Conservation (phyloP, 2,113 vertebrate genomes). For the Bubo bubo region DNA sequence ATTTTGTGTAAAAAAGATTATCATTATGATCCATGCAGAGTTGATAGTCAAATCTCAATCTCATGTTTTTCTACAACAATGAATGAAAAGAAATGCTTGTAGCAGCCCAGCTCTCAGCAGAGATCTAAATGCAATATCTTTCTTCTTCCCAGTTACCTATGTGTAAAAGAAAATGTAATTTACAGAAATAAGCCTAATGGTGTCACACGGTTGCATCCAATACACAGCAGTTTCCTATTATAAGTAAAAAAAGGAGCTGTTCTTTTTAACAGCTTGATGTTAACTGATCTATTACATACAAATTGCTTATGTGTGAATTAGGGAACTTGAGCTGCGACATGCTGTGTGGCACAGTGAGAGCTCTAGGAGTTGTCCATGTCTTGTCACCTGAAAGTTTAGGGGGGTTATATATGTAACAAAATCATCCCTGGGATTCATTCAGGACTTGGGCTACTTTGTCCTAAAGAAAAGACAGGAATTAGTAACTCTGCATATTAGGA, state of each 20-base stretch:
- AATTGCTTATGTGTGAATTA: background rate
- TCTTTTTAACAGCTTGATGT: background rate
- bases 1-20: background rate
- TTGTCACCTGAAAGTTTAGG: background rate
- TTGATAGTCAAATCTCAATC: background rate
- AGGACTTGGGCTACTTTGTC: background rate
- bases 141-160: background rate
- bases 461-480: background rate
- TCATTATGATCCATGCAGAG: background rate
- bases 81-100: background rate
- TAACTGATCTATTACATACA: background rate
- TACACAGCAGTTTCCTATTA: background rate
- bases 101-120: background rate
- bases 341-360: background rate
- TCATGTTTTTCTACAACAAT: background rate
- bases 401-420: accelerated
- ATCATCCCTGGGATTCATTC: background rate
- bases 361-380: background rate
- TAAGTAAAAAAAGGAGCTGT: background rate
- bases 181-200: background rate
- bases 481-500: background rate
- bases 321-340: background rate
- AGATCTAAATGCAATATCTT: background rate
- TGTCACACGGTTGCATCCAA: background rate
- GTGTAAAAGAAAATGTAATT: background rate